phyloP scores from a whole-genome alignment of 1,140 invertebrate genomes.

The Sycophaga agraensis region DNA sequence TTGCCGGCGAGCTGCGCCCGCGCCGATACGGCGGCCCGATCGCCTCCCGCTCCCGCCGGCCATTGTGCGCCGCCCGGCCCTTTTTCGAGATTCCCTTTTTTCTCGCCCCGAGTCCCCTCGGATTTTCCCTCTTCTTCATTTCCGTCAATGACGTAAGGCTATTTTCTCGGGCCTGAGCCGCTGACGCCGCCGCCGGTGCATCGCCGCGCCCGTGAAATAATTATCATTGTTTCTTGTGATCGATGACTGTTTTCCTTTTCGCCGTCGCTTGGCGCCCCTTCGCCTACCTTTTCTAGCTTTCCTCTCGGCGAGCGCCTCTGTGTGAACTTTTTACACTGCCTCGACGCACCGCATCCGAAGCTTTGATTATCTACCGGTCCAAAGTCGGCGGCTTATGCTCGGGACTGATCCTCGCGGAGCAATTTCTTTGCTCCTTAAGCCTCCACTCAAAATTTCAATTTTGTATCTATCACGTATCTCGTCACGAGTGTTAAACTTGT shows the following conservation, averaged over 20 bases:
- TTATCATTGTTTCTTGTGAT: conserved; percentile 17
- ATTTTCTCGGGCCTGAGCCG: background rate
- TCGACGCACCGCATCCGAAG: too few relatives aligned
- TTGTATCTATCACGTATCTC: too few relatives aligned
- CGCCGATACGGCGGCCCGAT: conserved; percentile 23
- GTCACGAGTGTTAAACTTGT: too few relatives aligned
- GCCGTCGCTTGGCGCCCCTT: too few relatives aligned
- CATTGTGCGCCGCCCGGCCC: background rate
- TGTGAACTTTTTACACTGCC: background rate
- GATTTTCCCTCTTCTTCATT: conserved; percentile 22
- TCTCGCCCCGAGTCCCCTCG: background rate
- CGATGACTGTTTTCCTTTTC: conserved; percentile 1
- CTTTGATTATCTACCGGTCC: too few relatives aligned
- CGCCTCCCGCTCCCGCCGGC: background rate
- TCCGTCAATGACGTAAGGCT: conserved; percentile 22
- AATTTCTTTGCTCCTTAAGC: too few relatives aligned
- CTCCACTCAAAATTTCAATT: too few relatives aligned
- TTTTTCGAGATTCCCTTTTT: too few relatives aligned
- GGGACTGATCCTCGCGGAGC: too few relatives aligned
- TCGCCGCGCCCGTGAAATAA: conserved; percentile 1
- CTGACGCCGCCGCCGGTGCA: background rate
- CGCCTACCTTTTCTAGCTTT: background rate
- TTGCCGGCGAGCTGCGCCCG: background rate
- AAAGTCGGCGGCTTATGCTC: too few relatives aligned
- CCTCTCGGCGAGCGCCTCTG: too few relatives aligned